Evolutionary conservation across 2,888 invertebrate genomes (phyloP).

Genomic region (Cheilosia soror): DNA sequence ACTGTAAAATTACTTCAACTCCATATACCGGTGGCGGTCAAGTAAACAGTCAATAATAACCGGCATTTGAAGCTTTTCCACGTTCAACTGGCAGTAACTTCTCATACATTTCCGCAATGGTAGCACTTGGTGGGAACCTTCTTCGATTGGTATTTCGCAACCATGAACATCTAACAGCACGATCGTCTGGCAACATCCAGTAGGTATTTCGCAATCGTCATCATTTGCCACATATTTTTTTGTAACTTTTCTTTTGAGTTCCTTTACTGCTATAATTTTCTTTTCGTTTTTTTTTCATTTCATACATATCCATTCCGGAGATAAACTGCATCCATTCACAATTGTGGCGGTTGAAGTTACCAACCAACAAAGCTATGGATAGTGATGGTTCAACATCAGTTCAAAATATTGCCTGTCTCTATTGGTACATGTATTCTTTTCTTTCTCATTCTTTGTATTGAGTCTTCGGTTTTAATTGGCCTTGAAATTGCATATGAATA

Average conservation of each 20-base stretch:
- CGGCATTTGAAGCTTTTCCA: slow-evolving; percentile 12
- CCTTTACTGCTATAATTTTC: background rate
- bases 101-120: background rate
- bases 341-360: too few relatives aligned
- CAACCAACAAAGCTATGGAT: too few relatives aligned
- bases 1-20: slow-evolving; percentile 26
- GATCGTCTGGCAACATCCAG: slow-evolving; percentile 4
- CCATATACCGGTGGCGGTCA: slow-evolving; percentile 6
- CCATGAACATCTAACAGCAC: background rate
- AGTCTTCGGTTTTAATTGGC: too few relatives aligned
- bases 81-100: background rate
- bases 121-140: slow-evolving; percentile 15
- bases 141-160: background rate
- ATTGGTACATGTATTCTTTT: too few relatives aligned
- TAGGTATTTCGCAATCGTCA: slow-evolving; percentile 33
- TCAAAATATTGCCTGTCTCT: too few relatives aligned
- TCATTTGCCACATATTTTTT: slow-evolving; percentile 30
- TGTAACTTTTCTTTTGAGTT: slow-evolving; percentile 9
- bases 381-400: too few relatives aligned
- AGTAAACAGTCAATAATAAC: slow-evolving; percentile 13
- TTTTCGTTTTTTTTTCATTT: slow-evolving; percentile 1
- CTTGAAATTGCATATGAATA: too few relatives aligned
- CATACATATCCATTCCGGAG: too few relatives aligned
- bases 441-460: too few relatives aligned
- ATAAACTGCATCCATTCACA: too few relatives aligned